Conservation (phyloP, 2,113 vertebrate genomes). For the Brachyhypopomus gauderio region DNA sequence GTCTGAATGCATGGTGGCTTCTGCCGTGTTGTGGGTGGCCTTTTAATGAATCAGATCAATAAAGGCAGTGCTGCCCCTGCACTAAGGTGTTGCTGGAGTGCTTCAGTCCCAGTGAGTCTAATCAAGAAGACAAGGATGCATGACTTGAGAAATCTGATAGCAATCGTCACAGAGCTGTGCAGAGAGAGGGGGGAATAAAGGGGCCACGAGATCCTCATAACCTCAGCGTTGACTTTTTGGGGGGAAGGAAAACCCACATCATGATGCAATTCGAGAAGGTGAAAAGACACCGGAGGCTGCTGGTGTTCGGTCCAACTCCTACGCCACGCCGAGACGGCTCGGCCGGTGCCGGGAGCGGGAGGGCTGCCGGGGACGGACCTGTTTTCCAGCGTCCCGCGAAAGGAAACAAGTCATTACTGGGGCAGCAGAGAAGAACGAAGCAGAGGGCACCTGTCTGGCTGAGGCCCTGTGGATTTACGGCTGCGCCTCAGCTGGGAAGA, state of each 20-base stretch:
- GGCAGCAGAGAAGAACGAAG: conserved; percentile 71
- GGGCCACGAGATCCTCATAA: conserved; percentile 13
- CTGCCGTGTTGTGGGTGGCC: conserved; percentile 35
- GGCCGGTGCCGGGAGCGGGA: too few relatives aligned
- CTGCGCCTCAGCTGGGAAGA: conserved; percentile 66
- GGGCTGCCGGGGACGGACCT: too few relatives aligned
- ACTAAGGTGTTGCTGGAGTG: conserved; percentile 62
- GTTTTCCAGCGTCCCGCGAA: conserved; percentile 55
- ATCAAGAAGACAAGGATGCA: not conserved
- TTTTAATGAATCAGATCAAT: conserved; percentile 74
- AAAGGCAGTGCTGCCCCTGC: conserved; percentile 59
- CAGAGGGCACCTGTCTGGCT: conserved; percentile 71
- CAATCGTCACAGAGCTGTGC: conserved; percentile 22
- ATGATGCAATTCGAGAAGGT: conserved; percentile 28
- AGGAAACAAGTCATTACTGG: conserved; percentile 69
- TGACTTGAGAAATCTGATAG: conserved; percentile 11
- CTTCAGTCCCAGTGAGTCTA: conserved; percentile 47
- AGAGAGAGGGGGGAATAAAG: not conserved
- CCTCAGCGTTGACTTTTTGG: conserved; percentile 8
- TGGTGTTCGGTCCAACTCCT: not conserved
- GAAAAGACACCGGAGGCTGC: conserved; percentile 36
- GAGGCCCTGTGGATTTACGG: conserved; percentile 69
- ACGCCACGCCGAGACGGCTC: too few relatives aligned
- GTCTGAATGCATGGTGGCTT: conserved; percentile 2
- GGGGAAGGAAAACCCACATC: not conserved